Percentiles rank a stretch among this genome's conserved stretches.
phyloP scores from a whole-genome alignment of 1,140 invertebrate genomes.

The Drosophila lini region DNA sequence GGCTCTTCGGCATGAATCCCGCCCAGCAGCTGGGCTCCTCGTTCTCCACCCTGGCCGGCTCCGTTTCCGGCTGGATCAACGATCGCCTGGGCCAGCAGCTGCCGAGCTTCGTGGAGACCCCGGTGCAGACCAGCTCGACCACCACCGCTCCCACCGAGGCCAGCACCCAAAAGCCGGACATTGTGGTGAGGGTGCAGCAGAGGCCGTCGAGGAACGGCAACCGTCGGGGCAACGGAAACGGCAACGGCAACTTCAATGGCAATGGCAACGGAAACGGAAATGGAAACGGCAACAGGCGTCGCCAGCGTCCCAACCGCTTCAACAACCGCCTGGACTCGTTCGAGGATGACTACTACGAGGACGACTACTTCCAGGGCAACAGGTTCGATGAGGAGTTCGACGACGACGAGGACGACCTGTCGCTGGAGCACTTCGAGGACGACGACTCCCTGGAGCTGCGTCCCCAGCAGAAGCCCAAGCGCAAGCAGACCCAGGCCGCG shows the following conservation, averaged over 20 bases:
- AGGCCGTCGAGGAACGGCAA: constrained; percentile 52
- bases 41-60: constrained; percentile 72
- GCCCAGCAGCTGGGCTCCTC: constrained; percentile 71
- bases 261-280: constrained; percentile 24
- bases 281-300: constrained; percentile 23
- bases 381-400: constrained; percentile 67
- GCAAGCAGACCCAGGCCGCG: constrained; percentile 18
- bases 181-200: constrained; percentile 74
- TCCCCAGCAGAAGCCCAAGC: constrained; percentile 45
- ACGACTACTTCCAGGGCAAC: constrained; percentile 65
- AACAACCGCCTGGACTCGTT: constrained; percentile 66
- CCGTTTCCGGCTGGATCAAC: constrained; percentile 78
- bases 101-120: constrained; percentile 66
- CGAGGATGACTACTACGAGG: constrained; percentile 69
- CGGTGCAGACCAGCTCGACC: constrained; percentile 47
- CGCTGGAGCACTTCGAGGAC: constrained; percentile 41
- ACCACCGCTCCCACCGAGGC: constrained; percentile 25
- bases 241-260: constrained; percentile 16
- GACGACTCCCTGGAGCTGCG: constrained; percentile 48
- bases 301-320: constrained; percentile 60
- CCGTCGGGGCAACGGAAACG: constrained; percentile 24
- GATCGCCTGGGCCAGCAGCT: constrained; percentile 75
- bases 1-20: constrained; percentile 76
- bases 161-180: constrained; percentile 69
- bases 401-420: constrained; percentile 46